These are phyloP conservation scores for Heliconius ethilla DNA, from an alignment of 2,888 invertebrate genomes.

Conservation along the genomic window DNA sequence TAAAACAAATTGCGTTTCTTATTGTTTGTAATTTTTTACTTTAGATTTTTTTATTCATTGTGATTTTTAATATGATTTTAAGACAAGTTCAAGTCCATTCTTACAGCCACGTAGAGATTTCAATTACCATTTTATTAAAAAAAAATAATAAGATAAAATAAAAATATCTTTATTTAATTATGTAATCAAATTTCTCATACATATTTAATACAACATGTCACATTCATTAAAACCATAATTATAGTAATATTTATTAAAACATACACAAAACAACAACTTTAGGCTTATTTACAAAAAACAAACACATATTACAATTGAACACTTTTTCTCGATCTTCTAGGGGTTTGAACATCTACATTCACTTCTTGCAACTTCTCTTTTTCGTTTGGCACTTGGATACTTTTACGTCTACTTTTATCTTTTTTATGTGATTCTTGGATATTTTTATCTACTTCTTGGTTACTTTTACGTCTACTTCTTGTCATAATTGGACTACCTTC, in stretches of 20 bases:
- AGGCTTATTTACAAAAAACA: neutral
- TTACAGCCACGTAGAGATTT: neutral
- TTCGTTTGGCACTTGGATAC: constrained; percentile 48
- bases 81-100: neutral
- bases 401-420: constrained; percentile 58
- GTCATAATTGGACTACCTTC: constrained; percentile 57
- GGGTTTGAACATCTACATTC: constrained; percentile 44
- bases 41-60: neutral
- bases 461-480: constrained; percentile 59
- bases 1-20: too few species aligned
- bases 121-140: neutral
- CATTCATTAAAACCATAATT: neutral
- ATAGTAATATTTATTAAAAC: neutral
- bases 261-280: neutral
- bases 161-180: neutral
- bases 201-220: neutral
- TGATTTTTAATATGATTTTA: constrained; percentile 9
- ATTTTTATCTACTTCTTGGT: constrained; percentile 41
- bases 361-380: constrained; percentile 50
- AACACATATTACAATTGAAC: neutral
- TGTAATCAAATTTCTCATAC: neutral
- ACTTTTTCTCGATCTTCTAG: constrained; percentile 45
- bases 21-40: too few species aligned
- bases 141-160: neutral
- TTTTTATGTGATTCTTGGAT: neutral